Percentiles rank a stretch among this genome's conserved stretches.
Evolutionary conservation across 1,140 invertebrate species (phyloP).

Genomic region (Adoxophyes honmai): DNA sequence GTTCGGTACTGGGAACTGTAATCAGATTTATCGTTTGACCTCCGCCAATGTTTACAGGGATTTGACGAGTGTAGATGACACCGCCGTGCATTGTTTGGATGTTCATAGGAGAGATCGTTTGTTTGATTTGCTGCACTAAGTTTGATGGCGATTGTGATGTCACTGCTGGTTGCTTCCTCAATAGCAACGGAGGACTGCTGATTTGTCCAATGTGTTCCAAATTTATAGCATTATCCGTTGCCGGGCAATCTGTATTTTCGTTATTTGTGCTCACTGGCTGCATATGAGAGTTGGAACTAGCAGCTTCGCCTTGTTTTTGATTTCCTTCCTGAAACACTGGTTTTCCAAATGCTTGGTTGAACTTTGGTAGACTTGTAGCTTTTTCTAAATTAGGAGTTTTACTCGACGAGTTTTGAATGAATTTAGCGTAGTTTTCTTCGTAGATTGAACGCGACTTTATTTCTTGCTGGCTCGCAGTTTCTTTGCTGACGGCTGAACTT

Average conservation of each 20-base stretch:
- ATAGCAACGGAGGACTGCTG: slow-evolving; percentile 60
- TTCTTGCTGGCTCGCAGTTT: slow-evolving; percentile 49
- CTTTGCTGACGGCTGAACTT: slow-evolving; percentile 27
- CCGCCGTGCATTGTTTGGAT: slow-evolving; percentile 80
- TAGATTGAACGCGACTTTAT: slow-evolving; percentile 75
- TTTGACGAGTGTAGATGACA: slow-evolving; percentile 79
- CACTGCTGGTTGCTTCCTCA: slow-evolving; percentile 55
- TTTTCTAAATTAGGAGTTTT: slow-evolving; percentile 52
- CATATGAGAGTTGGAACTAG: slow-evolving; percentile 41
- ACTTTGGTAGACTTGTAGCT: slow-evolving; percentile 81
- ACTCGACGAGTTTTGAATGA: slow-evolving; percentile 67
- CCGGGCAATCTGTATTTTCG: slow-evolving; percentile 47
- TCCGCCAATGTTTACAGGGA: slow-evolving; percentile 75
- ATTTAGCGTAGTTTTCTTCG: slow-evolving; percentile 77
- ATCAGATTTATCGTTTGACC: slow-evolving; percentile 80
- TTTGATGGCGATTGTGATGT: slow-evolving; percentile 53
- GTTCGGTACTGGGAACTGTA: slow-evolving; percentile 72
- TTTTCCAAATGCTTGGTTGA: slow-evolving; percentile 88
- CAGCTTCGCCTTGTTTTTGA: slow-evolving; percentile 53
- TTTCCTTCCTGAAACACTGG: slow-evolving; percentile 76
- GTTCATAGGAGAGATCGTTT: slow-evolving; percentile 69
- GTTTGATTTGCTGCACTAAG: slow-evolving; percentile 69
- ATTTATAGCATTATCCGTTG: slow-evolving; percentile 48
- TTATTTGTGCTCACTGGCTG: slow-evolving; percentile 28
- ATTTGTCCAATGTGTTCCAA: slow-evolving; percentile 65